Percentiles rank a stretch among this genome's conserved stretches.
phyloP scores from a whole-genome alignment of 2,888 invertebrate species.

The Poecilobothrus nobilitatus region DNA sequence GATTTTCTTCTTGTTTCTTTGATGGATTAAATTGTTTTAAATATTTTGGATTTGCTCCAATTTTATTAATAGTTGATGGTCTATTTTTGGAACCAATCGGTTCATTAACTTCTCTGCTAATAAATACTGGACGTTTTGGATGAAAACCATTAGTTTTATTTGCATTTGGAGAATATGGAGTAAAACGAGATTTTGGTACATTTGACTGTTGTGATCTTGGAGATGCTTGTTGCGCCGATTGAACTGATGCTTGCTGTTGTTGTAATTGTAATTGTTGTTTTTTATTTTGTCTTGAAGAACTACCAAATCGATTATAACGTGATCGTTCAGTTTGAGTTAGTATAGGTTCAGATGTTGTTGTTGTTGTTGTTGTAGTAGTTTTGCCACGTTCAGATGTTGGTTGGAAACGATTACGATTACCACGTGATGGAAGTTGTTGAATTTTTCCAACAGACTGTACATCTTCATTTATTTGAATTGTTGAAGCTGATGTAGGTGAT shows the following conservation, averaged over 20 bases:
- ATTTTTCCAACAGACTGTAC: constrained; percentile 18
- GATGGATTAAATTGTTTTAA: not conserved
- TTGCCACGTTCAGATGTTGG: constrained; percentile 28
- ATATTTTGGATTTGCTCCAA: constrained; percentile 25
- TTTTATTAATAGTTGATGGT: constrained; percentile 22
- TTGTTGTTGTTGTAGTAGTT: constrained; percentile 25
- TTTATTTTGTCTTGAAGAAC: not conserved
- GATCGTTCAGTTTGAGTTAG: constrained; percentile 22
- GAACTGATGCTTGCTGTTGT: constrained; percentile 12
- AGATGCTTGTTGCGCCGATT: constrained; percentile 17
- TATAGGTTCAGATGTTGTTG: constrained; percentile 23
- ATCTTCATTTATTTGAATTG: constrained; percentile 16
- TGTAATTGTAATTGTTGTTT: constrained; percentile 14
- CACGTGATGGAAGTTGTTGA: constrained; percentile 34
- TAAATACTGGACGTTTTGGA: constrained; percentile 32
- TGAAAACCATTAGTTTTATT: constrained; percentile 15
- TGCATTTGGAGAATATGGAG: not conserved
- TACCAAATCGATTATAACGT: constrained; percentile 37
- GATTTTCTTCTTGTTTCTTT: constrained; percentile 16
- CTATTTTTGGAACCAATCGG: constrained; percentile 30
- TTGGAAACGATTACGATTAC: constrained; percentile 38
- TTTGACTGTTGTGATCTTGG: constrained; percentile 30
- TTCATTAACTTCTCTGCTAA: constrained; percentile 39
- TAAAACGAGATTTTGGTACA: not conserved
- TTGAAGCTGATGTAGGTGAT: constrained; percentile 20